Base-by-base conservation (phyloP, 2,888 invertebrate species). In the Orthosia incerta region DNA sequence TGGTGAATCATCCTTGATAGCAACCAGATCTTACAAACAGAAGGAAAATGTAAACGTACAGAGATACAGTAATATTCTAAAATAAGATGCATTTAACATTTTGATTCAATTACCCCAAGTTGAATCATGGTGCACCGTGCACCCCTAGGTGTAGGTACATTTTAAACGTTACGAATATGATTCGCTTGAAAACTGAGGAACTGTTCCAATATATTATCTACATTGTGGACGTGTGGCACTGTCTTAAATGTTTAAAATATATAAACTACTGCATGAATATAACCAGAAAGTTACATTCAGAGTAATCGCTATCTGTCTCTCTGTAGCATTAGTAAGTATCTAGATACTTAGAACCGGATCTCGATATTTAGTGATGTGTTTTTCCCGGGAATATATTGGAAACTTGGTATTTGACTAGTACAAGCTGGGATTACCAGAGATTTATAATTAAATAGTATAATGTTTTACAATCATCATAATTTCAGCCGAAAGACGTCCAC, bases 1-100 rank as follows among this genome's bases (percentile, higher is more conserved):
- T 61, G 55, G 64, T 79, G 79, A 79, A 64, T 79, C 79, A 79
- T 56, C 61, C 71, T 67, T 67, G 76, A 68, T 68, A 9, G 64
- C 48, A 71, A 68, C 31, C 72, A 80, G 72, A 68, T 72, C 68
- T 39, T 80, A 68, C 20, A 50, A 63, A 63, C 53, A 69, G 51
- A n/a, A 62, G 20, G 75, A 59, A 66, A 71, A 71, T 50, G 23
- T 76, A 50, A 74, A 79, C 45, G 56, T 31, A 62, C 39, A 48
- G 39, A 63, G 62, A 48, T 39, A 51, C 31, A 46, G 46, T 62
- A 50, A 31, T 61, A n/a, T 70, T 57, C 26, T 67, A 73, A 67
- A 77, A 51, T 23, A 67, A 68, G 60, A 57, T 56, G 13, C 23
- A 50, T 61, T 59, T n/a, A 57, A 76, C 51, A 72, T 26, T 64